Evolutionary conservation across 1,140 invertebrate species (phyloP).

Genomic region (Maniola jurtina): DNA sequence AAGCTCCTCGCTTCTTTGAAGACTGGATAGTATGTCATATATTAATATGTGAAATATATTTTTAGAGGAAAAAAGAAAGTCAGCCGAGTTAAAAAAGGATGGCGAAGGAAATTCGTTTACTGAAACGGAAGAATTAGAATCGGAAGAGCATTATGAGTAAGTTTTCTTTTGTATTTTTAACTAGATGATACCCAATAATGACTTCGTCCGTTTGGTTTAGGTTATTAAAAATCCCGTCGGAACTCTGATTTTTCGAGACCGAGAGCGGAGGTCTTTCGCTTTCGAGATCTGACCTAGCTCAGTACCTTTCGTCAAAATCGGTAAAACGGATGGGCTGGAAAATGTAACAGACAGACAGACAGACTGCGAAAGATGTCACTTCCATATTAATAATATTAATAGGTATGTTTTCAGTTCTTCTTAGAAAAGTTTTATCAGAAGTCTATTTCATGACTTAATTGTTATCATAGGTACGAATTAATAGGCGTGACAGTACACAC

Average conservation of each 20-base stretch:
- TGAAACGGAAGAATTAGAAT: constrained; percentile 61
- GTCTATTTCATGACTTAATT: constrained; percentile 40
- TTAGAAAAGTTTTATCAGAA: background rate
- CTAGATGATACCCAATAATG: background rate
- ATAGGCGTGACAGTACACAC: constrained; percentile 98
- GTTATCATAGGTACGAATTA: constrained; percentile 88
- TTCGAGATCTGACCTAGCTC: too few relatives aligned
- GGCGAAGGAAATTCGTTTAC: constrained; percentile 64
- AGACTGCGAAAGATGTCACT: too few relatives aligned
- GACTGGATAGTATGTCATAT: too few relatives aligned
- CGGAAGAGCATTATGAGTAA: constrained; percentile 76
- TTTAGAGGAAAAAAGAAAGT: constrained; percentile 80
- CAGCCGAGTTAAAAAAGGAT: constrained; percentile 72
- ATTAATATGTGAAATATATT: constrained; percentile 10
- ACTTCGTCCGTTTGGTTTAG: too few relatives aligned
- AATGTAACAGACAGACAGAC: too few relatives aligned
- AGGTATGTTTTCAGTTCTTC: background rate
- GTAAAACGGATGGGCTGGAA: too few relatives aligned
- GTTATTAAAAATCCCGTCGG: too few relatives aligned
- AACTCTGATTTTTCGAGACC: too few relatives aligned
- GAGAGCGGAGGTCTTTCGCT: too few relatives aligned
- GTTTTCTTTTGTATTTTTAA: constrained; percentile 30
- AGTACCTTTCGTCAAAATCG: too few relatives aligned
- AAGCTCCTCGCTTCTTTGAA: too few relatives aligned
- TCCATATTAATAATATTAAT: too few relatives aligned